phyloP scores from a whole-genome alignment of 2,797 vertebrate species.

The Sciurus carolinensis region DNA sequence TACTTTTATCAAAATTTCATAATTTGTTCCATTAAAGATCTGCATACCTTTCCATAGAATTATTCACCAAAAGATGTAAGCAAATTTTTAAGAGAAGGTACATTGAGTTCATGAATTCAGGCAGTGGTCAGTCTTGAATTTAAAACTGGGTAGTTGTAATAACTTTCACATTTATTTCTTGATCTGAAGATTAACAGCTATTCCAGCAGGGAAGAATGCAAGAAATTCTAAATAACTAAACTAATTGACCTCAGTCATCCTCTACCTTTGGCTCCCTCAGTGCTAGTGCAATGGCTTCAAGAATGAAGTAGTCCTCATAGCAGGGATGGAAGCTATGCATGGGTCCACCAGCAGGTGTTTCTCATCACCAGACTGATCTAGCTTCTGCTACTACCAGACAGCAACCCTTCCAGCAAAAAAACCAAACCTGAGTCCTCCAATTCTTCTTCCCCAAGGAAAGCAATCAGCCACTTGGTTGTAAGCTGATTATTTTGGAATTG shows the following conservation, averaged over 20 bases:
- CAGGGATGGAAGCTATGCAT: neutral
- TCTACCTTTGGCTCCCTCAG: neutral
- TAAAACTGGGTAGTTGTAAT: conserved; percentile 6
- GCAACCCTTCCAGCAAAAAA: neutral
- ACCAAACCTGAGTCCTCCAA: neutral
- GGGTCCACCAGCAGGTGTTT: neutral
- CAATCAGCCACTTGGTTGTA: neutral
- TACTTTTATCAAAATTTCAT: neutral
- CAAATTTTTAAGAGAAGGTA: neutral
- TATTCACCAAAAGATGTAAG: conserved; percentile 1
- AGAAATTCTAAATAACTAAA: neutral
- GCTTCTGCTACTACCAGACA: neutral
- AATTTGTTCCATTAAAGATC: neutral
- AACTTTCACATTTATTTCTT: conserved; percentile 35
- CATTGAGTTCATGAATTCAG: neutral
- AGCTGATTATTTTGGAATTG: neutral
- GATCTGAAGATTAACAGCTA: neutral
- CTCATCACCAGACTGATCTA: neutral
- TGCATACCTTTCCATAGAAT: neutral
- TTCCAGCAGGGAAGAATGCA: neutral
- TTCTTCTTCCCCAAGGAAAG: neutral
- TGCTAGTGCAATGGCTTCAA: neutral
- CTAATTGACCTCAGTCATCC: neutral
- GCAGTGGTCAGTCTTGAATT: neutral
- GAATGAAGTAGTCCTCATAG: neutral